Base-by-base conservation (phyloP, 64 coral and sea anemone genomes). In the Stichodactyla helianthus region DNA sequence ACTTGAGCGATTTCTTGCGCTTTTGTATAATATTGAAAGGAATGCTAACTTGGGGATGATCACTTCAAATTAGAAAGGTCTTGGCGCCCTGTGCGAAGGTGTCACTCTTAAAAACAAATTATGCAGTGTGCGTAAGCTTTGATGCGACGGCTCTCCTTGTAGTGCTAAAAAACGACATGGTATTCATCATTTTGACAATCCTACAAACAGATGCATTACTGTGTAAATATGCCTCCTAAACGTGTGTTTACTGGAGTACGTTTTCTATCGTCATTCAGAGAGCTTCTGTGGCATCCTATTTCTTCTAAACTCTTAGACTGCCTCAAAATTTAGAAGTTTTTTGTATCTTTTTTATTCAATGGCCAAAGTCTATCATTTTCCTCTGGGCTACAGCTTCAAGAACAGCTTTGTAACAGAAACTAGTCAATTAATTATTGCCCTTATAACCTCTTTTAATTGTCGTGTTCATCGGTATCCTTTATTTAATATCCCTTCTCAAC, bases 391-490 rank as follows among this genome's bases (percentile, higher is more conserved):
- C 27, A n/a, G 10, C 25, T 74, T 74, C 2, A 74, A 74, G 68
- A 74, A 74, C 22, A 74, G 68, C n/a, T 74, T 74, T 74, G 68
- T 74, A 74, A 74, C 68, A 74, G 68, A 74, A 74, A 74, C 68
- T 9, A 27, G 68, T 74, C n/a, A 26, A 74, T 74, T 25, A 2
- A 31, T 74, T 74, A 35, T 74, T 74, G 68, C 22, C 68, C 68
- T 74, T 74, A 26, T 74, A 26, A 74, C 68, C 68, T 74, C 27
- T 74, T 74, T 23, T 27, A 74, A 74, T 27, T 74, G 68, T 74
- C 68, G 26, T 11, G 6, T 74, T 74, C 25, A 74, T 74, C 68
- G 23, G 23, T 23, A 31, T 31, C 23, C 27, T 71, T 74, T 31
- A n/a, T 74, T 74, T 74, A 31, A 74, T 65, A 18, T 68, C 6